Evolutionary conservation across 2,888 invertebrate species (phyloP), one percentile per base, ranked within the genome.

Genomic region (Tachina fera): DNA sequence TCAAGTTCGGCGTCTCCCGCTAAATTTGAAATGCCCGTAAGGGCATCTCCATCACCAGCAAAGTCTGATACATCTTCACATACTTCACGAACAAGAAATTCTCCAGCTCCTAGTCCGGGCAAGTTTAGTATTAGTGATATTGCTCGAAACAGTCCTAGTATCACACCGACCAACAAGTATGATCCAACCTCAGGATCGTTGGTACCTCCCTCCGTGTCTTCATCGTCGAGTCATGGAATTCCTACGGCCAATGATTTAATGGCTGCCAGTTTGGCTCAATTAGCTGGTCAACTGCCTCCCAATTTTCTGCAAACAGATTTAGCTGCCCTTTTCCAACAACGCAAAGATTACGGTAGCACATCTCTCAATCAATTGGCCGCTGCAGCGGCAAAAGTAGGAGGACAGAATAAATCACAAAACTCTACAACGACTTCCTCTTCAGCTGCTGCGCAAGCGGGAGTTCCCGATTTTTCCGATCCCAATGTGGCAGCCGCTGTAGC

Each of bases 11-110:
- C 92, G 31, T 93, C 93, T 79, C 93, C 93, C 13, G 93, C 92
- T 63, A 92, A 93, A 51, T 94, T 94, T 78, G 95, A 95, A 90
- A 91, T 94, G 60, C 94, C 95, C 2, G 93, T 94, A 70, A 91
- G 93, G 6, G 92, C 95, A 78, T 95, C 95, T 87, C 95, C 95
- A 5, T 94, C 95, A 51, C 92, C 95, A 72, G 93, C 95, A 0
- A 93, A 94, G 67, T 94, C 95, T 10, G 94, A 94, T 51, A 94
- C 95, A 87, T 94, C 95, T 9, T 94, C 95, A 2, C 91, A 91
- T n/a, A 90, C 91, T 51, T 94, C 94, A 87, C 94, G 94, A 3
- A 93, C 93, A 2, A 92, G 94, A 0, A 92, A 94, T 22, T 93
- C 94, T 5, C 93, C 94, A 1, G 92, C 94, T 1, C 93, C 94